These are phyloP conservation scores for Conus betulinus DNA, from an alignment of 1,140 invertebrate species.

Conservation along the genomic window DNA sequence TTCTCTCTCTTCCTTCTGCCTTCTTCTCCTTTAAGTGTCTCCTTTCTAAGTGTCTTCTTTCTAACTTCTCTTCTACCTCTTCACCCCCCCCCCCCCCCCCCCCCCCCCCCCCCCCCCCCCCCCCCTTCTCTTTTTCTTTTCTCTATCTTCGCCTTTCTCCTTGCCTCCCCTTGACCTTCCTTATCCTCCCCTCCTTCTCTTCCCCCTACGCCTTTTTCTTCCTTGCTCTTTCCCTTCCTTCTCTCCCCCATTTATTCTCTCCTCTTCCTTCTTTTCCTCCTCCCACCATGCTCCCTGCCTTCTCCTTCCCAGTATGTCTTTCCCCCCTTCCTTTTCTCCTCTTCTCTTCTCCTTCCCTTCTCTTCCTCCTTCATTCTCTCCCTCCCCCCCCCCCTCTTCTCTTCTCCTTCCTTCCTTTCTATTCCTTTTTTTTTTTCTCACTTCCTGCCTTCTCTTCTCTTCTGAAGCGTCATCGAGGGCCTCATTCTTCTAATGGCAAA, in stretches of 20 bases:
- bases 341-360: neutral
- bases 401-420: neutral
- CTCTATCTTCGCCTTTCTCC: neutral
- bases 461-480: no score
- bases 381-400: neutral
- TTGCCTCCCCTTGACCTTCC: neutral
- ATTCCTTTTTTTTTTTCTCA: no score
- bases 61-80: no score
- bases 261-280: neutral
- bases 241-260: neutral
- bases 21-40: no score
- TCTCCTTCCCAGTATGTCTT: neutral
- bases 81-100: neutral
- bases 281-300: neutral
- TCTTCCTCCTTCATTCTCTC: neutral
- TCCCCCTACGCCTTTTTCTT: neutral
- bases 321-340: neutral
- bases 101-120: neutral
- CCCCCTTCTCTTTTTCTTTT: neutral
- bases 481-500: no score
- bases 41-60: no score
- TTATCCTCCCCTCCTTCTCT: neutral
- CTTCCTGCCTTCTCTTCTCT: no score
- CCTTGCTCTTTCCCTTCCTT: neutral
- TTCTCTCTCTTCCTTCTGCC: no score